Percentiles rank a stretch among this genome's conserved stretches.
Conservation (phyloP, 2,797 vertebrate species). For the Lagodon rhomboides region DNA sequence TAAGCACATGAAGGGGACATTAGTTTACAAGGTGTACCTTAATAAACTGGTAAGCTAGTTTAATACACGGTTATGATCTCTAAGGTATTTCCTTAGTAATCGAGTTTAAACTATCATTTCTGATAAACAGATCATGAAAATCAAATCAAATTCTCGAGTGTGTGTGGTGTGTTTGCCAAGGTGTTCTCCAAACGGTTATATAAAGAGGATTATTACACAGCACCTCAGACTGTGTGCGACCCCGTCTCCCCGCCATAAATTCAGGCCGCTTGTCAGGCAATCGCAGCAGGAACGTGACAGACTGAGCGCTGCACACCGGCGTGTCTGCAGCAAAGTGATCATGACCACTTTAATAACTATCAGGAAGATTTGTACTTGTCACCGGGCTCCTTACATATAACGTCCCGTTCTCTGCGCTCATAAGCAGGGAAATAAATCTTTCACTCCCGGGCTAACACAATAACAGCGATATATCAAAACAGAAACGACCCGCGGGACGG, state of each 20-base stretch:
- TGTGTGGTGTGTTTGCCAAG: constrained; percentile 8
- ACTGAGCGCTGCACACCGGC: constrained; percentile 39
- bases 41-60: constrained; percentile 14
- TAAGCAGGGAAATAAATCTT: constrained; percentile 74
- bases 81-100: constrained; percentile 22
- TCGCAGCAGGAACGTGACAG: constrained; percentile 65
- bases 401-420: constrained; percentile 63
- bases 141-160: constrained; percentile 56
- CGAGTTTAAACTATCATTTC: constrained; percentile 19
- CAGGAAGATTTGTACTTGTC: constrained; percentile 85
- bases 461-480: constrained; percentile 70
- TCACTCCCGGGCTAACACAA: constrained; percentile 32
- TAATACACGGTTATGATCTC: constrained; percentile 11
- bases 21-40: constrained; percentile 3
- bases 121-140: constrained; percentile 54
- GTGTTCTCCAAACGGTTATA: constrained; percentile 53
- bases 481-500: constrained; percentile 57
- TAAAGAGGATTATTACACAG: constrained; percentile 68
- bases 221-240: constrained; percentile 42
- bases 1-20: neutral
- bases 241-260: constrained; percentile 62
- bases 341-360: constrained; percentile 82
- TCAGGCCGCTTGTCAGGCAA: constrained; percentile 65
- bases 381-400: constrained; percentile 64
- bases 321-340: constrained; percentile 60